Evolutionary conservation across 2,888 invertebrate species (phyloP).

Genomic region (Lasioglossum vierecki): DNA sequence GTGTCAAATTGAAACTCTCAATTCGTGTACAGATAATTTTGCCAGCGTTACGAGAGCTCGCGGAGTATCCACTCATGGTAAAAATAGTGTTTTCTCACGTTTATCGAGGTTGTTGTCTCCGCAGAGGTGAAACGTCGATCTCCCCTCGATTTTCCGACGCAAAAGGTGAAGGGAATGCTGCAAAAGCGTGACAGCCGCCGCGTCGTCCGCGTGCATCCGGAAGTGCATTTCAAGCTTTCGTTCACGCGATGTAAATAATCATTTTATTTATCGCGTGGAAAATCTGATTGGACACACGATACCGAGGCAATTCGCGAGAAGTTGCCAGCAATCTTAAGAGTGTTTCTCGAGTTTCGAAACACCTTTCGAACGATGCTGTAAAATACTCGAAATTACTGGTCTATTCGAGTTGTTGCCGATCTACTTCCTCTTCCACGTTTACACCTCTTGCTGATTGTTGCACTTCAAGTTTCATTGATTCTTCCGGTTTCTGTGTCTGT

Average conservation of each 20-base stretch:
- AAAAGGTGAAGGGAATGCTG: not conserved
- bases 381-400: not conserved
- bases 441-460: not conserved
- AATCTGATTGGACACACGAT: not conserved
- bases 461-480: not conserved
- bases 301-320: not conserved
- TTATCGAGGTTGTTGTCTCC: slow-evolving; percentile 4
- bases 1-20: not conserved
- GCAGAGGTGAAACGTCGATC: not conserved
- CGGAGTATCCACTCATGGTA: not conserved
- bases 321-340: not conserved
- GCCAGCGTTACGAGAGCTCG: not conserved
- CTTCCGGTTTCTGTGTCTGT: not conserved
- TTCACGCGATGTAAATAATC: slow-evolving; percentile 2
- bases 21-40: not conserved
- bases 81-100: not conserved
- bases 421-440: not conserved
- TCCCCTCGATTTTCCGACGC: not conserved
- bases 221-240: not conserved
- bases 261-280: slow-evolving; percentile 5
- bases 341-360: not conserved
- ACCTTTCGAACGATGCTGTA: not conserved
- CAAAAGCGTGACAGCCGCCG: not conserved
- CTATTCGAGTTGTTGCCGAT: not conserved
- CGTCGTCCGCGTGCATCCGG: not conserved